Percentiles rank a stretch among this genome's conserved stretches.
Evolutionary conservation across 2,888 invertebrate species (phyloP).

Genomic region (Bellardia pandia): DNA sequence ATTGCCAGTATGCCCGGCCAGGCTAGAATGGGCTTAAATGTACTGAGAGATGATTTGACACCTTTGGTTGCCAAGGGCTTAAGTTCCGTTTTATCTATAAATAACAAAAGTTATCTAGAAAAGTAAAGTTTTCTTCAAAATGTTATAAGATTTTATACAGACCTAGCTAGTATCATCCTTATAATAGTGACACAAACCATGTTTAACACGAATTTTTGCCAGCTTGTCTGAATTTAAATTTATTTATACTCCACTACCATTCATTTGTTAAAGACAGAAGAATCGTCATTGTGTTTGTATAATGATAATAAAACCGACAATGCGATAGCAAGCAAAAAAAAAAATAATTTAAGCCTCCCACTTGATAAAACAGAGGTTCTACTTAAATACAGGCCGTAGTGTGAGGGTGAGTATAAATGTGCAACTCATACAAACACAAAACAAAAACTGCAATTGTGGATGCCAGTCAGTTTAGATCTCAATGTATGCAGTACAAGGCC

Average conservation of each 20-base stretch:
- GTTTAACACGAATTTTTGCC: neutral
- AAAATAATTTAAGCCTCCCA: slow-evolving; percentile 40
- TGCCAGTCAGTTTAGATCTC: slow-evolving; percentile 37
- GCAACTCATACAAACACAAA: slow-evolving; percentile 10
- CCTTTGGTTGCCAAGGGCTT: slow-evolving; percentile 91
- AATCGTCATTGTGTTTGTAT: slow-evolving; percentile 4
- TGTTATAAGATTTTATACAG: too few species aligned
- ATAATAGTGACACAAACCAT: neutral
- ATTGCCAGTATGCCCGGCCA: slow-evolving; percentile 96
- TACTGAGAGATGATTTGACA: slow-evolving; percentile 88
- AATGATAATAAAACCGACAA: slow-evolving; percentile 9
- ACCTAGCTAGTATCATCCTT: too few species aligned
- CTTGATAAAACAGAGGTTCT: slow-evolving; percentile 35
- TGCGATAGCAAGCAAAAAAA: neutral
- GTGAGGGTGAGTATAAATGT: slow-evolving; percentile 14
- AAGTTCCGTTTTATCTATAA: slow-evolving; percentile 88
- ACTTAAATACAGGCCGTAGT: slow-evolving; percentile 17
- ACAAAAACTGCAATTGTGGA: neutral
- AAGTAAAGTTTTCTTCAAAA: neutral
- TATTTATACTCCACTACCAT: slow-evolving; percentile 13
- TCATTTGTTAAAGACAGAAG: neutral
- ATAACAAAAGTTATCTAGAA: neutral
- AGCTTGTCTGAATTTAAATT: neutral
- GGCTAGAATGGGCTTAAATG: slow-evolving; percentile 92
- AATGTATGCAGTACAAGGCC: slow-evolving; percentile 70